These are phyloP conservation scores for Nycticryphes semicollaris DNA, from an alignment of 2,113 vertebrate genomes.

Conservation along the genomic window DNA sequence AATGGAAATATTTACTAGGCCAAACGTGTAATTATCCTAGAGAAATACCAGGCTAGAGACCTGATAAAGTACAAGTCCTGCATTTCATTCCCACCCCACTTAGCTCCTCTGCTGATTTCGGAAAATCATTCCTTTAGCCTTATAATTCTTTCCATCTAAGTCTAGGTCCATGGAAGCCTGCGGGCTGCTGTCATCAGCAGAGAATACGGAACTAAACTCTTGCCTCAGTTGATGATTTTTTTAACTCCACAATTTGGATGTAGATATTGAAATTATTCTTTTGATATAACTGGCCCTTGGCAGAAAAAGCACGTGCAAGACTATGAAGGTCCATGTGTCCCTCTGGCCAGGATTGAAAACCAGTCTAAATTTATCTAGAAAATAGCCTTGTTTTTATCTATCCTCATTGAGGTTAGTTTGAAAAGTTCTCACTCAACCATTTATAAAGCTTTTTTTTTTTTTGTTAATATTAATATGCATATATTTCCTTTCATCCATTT, in stretches of 20 bases:
- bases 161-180: background rate
- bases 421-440: slow-evolving; percentile 1
- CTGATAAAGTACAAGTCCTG: background rate
- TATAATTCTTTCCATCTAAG: background rate
- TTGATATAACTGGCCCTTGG: background rate
- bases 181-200: background rate
- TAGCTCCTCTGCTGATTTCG: background rate
- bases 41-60: background rate
- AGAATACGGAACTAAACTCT: background rate
- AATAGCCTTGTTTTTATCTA: background rate
- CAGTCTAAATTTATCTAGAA: background rate
- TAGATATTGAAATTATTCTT: background rate
- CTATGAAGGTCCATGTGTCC: background rate
- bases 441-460: slow-evolving; percentile 24
- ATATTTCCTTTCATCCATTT: slow-evolving; percentile 65
- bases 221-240: background rate
- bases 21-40: background rate
- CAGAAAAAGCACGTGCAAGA: background rate
- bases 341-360: background rate
- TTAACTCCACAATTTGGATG: background rate
- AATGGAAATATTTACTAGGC: background rate
- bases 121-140: background rate
- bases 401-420: slow-evolving; percentile 4
- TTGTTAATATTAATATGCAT: slow-evolving; percentile 68
- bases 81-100: background rate